Evolutionary conservation across 2,113 vertebrate species (phyloP).

Genomic region (Oophaga pumilio): DNA sequence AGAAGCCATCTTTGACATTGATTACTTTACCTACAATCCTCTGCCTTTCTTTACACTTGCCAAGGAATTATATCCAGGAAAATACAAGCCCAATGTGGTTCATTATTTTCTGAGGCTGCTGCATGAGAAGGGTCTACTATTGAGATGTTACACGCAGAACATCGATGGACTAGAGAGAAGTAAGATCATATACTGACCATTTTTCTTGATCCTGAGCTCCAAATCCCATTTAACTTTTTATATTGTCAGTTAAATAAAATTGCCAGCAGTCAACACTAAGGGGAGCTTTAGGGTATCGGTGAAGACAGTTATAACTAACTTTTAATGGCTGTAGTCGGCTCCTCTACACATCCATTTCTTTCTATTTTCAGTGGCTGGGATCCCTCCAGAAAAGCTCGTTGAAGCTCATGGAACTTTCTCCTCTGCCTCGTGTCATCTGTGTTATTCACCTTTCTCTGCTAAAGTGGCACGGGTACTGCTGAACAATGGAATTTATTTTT

Average conservation of each 20-base stretch:
- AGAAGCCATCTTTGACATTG: conserved; percentile 76
- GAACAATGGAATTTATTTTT: no score
- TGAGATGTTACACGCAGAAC: conserved; percentile 74
- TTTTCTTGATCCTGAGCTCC: no score
- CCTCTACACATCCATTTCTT: background rate
- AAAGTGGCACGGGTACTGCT: conserved; percentile 73
- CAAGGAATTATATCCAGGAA: conserved; percentile 75
- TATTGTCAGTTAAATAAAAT: background rate
- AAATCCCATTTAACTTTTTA: no score
- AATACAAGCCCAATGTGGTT: conserved; percentile 68
- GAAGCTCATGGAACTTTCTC: conserved; percentile 94
- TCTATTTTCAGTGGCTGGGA: conserved; percentile 78
- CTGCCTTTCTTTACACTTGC: conserved; percentile 64
- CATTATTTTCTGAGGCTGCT: conserved; percentile 73
- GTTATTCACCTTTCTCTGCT: conserved; percentile 74
- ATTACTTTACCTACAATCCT: conserved; percentile 73
- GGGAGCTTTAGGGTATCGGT: no score
- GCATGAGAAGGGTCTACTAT: conserved; percentile 76
- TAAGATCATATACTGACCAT: conserved; percentile 59
- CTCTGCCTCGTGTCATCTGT: conserved; percentile 81
- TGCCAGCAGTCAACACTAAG: background rate
- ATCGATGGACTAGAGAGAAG: conserved; percentile 77
- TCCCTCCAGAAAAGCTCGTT: conserved; percentile 85
- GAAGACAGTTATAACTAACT: background rate
- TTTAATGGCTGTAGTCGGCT: background rate